Evolutionary conservation across 2,797 vertebrate species (phyloP).

Genomic region (Peromyscus nudipes): DNA sequence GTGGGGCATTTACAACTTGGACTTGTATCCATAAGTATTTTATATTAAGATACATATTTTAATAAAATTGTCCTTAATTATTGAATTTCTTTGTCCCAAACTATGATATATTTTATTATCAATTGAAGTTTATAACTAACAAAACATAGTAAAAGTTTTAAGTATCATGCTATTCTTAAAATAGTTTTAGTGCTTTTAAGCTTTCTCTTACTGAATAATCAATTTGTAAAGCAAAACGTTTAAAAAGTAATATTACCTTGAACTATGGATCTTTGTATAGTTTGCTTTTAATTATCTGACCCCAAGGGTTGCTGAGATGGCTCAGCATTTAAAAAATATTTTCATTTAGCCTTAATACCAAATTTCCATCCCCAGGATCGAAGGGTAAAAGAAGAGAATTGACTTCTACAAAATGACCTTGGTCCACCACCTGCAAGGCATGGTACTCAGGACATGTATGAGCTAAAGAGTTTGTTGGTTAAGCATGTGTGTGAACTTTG

Average conservation of each 20-base stretch:
- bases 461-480: neutral
- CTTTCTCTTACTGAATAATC: no score
- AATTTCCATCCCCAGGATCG: neutral
- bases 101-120: neutral
- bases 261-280: neutral
- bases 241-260: neutral
- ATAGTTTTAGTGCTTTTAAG: neutral
- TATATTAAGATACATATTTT: neutral
- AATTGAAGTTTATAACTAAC: neutral
- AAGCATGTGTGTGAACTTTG: neutral
- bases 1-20: neutral
- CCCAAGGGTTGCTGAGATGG: neutral
- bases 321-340: neutral
- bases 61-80: neutral
- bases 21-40: neutral
- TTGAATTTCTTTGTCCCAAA: neutral
- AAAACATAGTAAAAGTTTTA: neutral
- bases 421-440: neutral
- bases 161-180: neutral
- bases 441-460: no score
- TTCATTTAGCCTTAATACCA: neutral
- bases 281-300: neutral
- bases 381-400: no score
- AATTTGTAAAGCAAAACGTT: neutral
- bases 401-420: no score